Evolutionary conservation across 2,888 invertebrate genomes (phyloP), one percentile per base, ranked within the genome.

Genomic region (Standfussiana lucernea): DNA sequence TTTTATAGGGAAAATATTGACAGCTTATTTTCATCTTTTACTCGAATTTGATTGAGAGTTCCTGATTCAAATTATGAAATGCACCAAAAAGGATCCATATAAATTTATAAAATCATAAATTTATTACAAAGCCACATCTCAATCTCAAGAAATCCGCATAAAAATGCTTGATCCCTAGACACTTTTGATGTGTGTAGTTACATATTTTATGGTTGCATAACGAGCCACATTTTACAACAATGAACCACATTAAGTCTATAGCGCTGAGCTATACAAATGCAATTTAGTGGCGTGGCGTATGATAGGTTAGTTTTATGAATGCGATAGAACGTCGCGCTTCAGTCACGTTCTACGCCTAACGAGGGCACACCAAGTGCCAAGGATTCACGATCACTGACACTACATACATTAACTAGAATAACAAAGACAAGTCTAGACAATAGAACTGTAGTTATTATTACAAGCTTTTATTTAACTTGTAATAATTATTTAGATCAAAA

Each of bases 331-430:
- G 56, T 50, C 62, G 75, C 77, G 50, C 62, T 75, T 61, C n/a
- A 64, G 85, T 78, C 82, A 86, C 85, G 85, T 87, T 76, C 71
- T 53, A 37, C 62, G 24, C 11, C 18, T 84, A 85, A 78, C 82
- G 87, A 84, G 77, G 80, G 53, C 69, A 75, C 47, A 61, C 37
- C 35, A 72, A 72, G 66, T 72, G 78, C 78, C 81, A 82, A 86
- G 85, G 81, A 81, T 81, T 75, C 73, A 78, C 64, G 45, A 77
- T 77, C 77, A 77, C 56, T 65, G 40, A 62, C 71, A 50, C 86
- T 85, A 56, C 28, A 65, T 65, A 53, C 37, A 72, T 59, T 64
- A 84, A 62, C 24, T 56, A 73, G 6, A 56, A 35, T 53, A 65
- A 65, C 28, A 50, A 32, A 50, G n/a, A 40, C 37, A 40, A 45